Percentiles rank a stretch among this genome's conserved stretches.
phyloP scores from a whole-genome alignment of 2,797 vertebrate genomes.

The Tapera naevia region DNA sequence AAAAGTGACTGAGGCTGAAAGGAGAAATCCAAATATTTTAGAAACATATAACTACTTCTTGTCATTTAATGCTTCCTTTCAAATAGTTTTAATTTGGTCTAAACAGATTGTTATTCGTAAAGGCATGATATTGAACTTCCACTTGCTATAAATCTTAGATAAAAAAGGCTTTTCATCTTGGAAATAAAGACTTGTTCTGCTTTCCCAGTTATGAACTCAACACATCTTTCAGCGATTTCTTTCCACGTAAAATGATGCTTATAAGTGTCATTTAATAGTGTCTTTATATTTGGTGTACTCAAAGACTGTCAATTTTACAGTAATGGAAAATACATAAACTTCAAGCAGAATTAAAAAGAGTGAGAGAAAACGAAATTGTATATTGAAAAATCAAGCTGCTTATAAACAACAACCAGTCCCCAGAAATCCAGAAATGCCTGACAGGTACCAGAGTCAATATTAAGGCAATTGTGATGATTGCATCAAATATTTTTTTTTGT shows the following conservation, averaged over 20 bases:
- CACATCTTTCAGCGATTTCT: background rate
- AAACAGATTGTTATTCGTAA: constrained; percentile 1
- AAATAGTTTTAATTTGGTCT: constrained; percentile 12
- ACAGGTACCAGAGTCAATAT: constrained; percentile 11
- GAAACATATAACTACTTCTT: background rate
- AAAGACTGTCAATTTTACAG: background rate
- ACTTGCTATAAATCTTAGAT: background rate
- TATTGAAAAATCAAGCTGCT: constrained; percentile 44
- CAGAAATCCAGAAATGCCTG: constrained; percentile 9
- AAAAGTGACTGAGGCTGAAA: background rate
- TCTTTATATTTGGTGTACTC: background rate
- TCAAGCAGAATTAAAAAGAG: constrained; percentile 44
- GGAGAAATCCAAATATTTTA: constrained; percentile 18
- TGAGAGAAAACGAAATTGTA: background rate
- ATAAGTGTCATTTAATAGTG: background rate
- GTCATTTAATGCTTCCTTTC: constrained; percentile 22
- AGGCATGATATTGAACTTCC: background rate
- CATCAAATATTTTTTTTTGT: background rate
- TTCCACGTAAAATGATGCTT: background rate
- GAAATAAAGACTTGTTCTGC: constrained; percentile 6
- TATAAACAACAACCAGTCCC: background rate
- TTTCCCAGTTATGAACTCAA: background rate
- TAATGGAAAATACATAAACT: constrained; percentile 29
- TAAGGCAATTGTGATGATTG: background rate
- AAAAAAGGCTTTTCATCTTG: background rate